A percentile compares a stretch with the other conserved stretches of the same genome.
phyloP scores from a whole-genome alignment of 2,113 vertebrate species.

The Andinoacara biseriatus region DNA sequence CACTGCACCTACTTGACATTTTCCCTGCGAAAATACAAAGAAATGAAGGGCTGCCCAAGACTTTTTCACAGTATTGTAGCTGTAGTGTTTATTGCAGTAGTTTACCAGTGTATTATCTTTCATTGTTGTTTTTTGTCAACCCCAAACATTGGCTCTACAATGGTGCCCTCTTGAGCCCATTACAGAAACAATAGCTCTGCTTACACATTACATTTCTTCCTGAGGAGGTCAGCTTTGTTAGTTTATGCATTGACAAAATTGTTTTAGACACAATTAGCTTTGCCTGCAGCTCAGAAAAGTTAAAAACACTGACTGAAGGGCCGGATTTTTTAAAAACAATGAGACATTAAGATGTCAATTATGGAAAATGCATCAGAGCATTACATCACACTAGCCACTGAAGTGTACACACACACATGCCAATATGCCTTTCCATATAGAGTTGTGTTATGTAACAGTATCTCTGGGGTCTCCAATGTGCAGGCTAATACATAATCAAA shows the following conservation, averaged over 20 bases:
- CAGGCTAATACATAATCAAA: slow-evolving; percentile 41
- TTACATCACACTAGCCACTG: slow-evolving; percentile 16
- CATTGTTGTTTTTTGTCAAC: neutral
- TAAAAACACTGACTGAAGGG: neutral
- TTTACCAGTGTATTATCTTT: neutral
- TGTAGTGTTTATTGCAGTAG: neutral
- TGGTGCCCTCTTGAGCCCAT: slow-evolving; percentile 67
- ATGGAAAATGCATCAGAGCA: neutral
- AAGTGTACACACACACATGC: neutral
- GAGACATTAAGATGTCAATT: neutral
- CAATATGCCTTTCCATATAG: neutral
- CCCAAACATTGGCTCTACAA: slow-evolving; percentile 29
- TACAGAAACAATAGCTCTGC: slow-evolving; percentile 16
- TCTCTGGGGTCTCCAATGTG: slow-evolving; percentile 31
- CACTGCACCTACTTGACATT: neutral
- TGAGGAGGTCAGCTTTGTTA: neutral
- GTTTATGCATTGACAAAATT: neutral
- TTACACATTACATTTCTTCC: neutral
- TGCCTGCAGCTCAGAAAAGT: neutral
- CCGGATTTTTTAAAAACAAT: neutral
- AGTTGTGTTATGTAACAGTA: slow-evolving; percentile 39
- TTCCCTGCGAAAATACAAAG: neutral
- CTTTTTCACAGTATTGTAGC: neutral
- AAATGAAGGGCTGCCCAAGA: neutral
- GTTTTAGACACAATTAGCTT: neutral